Evolutionary conservation across 2,888 invertebrate species (phyloP), one percentile per base, ranked within the genome.

Genomic region (Eledone cirrhosa): DNA sequence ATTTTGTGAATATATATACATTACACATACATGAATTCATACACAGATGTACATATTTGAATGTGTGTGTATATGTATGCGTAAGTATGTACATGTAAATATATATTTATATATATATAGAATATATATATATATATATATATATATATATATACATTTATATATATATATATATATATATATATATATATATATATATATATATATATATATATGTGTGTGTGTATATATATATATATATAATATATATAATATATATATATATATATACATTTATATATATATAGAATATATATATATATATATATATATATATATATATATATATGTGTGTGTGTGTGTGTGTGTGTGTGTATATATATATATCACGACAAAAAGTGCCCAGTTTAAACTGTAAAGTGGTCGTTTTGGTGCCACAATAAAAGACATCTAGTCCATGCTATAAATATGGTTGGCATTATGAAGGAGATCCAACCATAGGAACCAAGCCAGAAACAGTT

Each of bases 251-350:
- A 16, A 53, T 53, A 19, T 53, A 53, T 53, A 19, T 53, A 53
- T 53, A 53, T 53, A 53, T 53, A 53, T 53, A n/a, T n/a, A n/a
- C n/a, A n/a, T n/a, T n/a, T n/a, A n/a, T n/a, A n/a, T n/a, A n/a
- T n/a, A n/a, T n/a, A n/a, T n/a, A n/a, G n/a, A n/a, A n/a, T n/a
- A 53, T 53, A 19, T 53, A 53, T 53, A 53, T 53, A 53, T 53
- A 53, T 53, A 19, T 53, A 53, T 53, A 19, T 53, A 53, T 53
- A 53, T 53, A 53, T 53, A 53, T 53, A 53, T 53, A 19, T 53
- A 53, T 53, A 53, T 53, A 53, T 53, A 53, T 53, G 53, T 53
- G n/a, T n/a, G n/a, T n/a, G n/a, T n/a, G n/a, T n/a, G n/a, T n/a
- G n/a, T n/a, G n/a, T n/a, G n/a, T n/a, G n/a, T n/a, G n/a, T n/a